Evolutionary conservation across 2,113 vertebrate species (phyloP).

Genomic region (Acinonyx jubatus): DNA sequence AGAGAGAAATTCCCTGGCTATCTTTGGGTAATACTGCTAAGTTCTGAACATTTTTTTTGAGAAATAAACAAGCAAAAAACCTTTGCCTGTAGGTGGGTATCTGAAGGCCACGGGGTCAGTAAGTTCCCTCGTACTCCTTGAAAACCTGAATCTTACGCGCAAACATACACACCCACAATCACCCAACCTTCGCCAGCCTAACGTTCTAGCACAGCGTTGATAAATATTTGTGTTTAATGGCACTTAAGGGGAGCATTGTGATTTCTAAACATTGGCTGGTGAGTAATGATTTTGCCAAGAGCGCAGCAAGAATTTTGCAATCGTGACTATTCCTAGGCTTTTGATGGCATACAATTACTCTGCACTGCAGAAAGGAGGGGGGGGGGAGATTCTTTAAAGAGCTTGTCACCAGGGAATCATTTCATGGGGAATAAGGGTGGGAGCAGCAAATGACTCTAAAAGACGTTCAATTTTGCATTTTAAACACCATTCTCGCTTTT

Average conservation of each 20-base stretch:
- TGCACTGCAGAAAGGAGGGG: slow-evolving; percentile 9
- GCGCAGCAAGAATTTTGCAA: slow-evolving; percentile 66
- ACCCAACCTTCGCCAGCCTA: slow-evolving; percentile 18
- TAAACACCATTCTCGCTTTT: not conserved
- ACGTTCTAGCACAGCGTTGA: not conserved
- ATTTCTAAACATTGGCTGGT: slow-evolving; percentile 72
- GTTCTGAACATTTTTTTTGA: slow-evolving; percentile 38
- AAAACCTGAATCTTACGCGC: slow-evolving; percentile 39
- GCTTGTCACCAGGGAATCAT: slow-evolving; percentile 52
- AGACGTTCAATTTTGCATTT: slow-evolving; percentile 19
- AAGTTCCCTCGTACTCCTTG: not conserved
- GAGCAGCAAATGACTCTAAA: slow-evolving; percentile 14
- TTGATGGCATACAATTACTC: slow-evolving; percentile 72
- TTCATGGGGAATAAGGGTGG: slow-evolving; percentile 41
- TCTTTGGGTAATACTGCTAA: not conserved
- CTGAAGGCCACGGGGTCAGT: not conserved
- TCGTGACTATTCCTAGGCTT: slow-evolving; percentile 73
- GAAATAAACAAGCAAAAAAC: not conserved
- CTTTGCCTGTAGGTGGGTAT: not conserved
- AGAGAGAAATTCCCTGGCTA: not conserved
- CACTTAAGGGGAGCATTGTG: slow-evolving; percentile 68
- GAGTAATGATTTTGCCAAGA: slow-evolving; percentile 76
- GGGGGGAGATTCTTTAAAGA: slow-evolving; percentile 57
- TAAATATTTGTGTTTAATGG: slow-evolving; percentile 78
- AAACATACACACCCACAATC: not conserved